Percentiles rank a stretch among this genome's conserved stretches.
Evolutionary conservation across 2,888 invertebrate genomes (phyloP).

Genomic region (Serripes groenlandicus): DNA sequence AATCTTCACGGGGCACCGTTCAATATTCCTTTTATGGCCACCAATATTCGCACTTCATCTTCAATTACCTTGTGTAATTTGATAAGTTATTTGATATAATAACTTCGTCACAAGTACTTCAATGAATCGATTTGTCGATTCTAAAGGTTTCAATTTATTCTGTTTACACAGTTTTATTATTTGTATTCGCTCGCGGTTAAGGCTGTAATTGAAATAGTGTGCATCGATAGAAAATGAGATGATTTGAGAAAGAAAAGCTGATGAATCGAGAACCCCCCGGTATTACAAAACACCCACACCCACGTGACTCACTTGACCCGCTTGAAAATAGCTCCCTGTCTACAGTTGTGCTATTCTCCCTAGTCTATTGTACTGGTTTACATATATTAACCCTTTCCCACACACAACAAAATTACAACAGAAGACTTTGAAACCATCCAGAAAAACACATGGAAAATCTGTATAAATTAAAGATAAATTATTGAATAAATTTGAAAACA

Average conservation of each 20-base stretch:
- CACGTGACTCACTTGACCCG: not conserved
- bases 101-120: constrained; percentile 11
- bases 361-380: no score
- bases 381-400: no score
- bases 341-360: no score
- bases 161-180: constrained; percentile 30
- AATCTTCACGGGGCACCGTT: constrained; percentile 16
- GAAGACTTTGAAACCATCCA: not conserved
- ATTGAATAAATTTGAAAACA: not conserved
- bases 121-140: constrained; percentile 16
- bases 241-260: not conserved
- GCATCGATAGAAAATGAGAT: not conserved
- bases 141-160: constrained; percentile 30
- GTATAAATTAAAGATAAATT: not conserved
- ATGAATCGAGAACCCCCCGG: constrained; percentile 1
- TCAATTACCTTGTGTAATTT: constrained; percentile 27
- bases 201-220: constrained; percentile 23
- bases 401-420: not conserved
- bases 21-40: constrained; percentile 14
- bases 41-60: constrained; percentile 20
- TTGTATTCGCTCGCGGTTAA: constrained; percentile 18
- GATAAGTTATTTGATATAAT: constrained; percentile 25
- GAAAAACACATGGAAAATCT: not conserved
- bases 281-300: constrained; percentile 6
- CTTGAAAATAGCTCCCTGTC: no score